These are phyloP conservation scores for Dolichallabes microphthalmus DNA, from an alignment of 2,113 vertebrate species.

Conservation along the genomic window DNA sequence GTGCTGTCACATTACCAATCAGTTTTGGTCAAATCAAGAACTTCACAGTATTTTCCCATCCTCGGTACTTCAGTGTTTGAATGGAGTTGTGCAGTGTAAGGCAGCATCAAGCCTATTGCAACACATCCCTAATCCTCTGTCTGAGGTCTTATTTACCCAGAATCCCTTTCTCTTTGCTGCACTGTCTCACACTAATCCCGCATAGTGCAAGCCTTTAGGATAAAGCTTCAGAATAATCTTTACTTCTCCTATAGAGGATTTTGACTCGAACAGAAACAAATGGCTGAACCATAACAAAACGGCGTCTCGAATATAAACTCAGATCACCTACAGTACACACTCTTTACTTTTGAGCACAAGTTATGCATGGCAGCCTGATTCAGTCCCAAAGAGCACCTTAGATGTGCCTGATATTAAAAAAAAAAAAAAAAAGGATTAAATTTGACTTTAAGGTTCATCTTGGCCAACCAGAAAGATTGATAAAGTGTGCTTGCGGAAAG, in stretches of 20 bases:
- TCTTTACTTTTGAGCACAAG: constrained; percentile 15
- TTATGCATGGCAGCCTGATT: constrained; percentile 42
- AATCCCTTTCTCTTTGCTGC: constrained; percentile 41
- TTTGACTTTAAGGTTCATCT: constrained; percentile 45
- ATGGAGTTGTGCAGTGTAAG: background rate
- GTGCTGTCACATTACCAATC: background rate
- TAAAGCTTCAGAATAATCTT: constrained; percentile 20
- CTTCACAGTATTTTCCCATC: background rate
- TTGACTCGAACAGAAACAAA: constrained; percentile 16
- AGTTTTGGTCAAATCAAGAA: background rate
- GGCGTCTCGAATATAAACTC: constrained; percentile 18
- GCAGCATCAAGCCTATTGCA: constrained; percentile 1
- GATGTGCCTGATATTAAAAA: constrained; percentile 49
- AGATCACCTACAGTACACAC: constrained; percentile 14
- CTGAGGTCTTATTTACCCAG: constrained; percentile 19
- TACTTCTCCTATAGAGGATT: constrained; percentile 5
- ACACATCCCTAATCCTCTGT: constrained; percentile 21
- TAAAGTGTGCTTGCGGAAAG: constrained; percentile 40
- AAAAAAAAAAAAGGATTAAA: constrained; percentile 41
- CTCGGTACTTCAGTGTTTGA: background rate
- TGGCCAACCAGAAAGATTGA: constrained; percentile 38
- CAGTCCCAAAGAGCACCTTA: constrained; percentile 39
- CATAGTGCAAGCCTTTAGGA: background rate
- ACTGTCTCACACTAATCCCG: constrained; percentile 49
- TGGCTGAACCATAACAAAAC: background rate